phyloP scores from a whole-genome alignment of 2,113 vertebrate genomes.

The Sander lucioperca region DNA sequence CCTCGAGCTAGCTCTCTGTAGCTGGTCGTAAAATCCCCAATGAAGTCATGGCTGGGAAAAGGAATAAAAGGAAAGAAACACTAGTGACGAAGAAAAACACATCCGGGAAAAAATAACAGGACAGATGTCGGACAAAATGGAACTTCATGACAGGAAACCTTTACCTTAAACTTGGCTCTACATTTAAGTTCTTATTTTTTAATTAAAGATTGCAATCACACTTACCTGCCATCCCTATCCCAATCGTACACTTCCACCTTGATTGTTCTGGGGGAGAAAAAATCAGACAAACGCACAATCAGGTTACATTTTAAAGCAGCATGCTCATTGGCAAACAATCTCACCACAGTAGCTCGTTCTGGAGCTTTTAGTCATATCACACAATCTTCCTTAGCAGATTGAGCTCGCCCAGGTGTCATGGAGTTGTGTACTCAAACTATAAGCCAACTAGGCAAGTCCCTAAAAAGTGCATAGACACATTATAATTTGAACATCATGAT shows the following conservation, averaged over 20 bases:
- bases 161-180: neutral
- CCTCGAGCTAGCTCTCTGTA: conserved; percentile 95
- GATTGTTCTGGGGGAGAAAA: conserved; percentile 88
- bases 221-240: conserved; percentile 95
- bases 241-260: conserved; percentile 97
- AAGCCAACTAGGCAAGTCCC: neutral
- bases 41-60: conserved; percentile 93
- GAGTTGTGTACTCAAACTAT: neutral
- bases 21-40: conserved; percentile 97
- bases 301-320: neutral
- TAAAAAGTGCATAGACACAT: neutral
- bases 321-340: neutral
- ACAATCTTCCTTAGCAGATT: neutral
- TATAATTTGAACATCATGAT: no score
- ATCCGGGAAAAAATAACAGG: conserved; percentile 13
- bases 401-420: neutral
- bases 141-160: conserved; percentile 23
- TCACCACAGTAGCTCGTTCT: neutral
- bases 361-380: neutral
- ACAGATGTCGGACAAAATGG: neutral
- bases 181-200: neutral
- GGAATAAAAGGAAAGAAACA: conserved; percentile 18
- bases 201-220: neutral
- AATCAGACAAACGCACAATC: conserved; percentile 5
- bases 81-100: neutral